phyloP scores from a whole-genome alignment of 2,113 vertebrate species.

The Clupea harengus region DNA sequence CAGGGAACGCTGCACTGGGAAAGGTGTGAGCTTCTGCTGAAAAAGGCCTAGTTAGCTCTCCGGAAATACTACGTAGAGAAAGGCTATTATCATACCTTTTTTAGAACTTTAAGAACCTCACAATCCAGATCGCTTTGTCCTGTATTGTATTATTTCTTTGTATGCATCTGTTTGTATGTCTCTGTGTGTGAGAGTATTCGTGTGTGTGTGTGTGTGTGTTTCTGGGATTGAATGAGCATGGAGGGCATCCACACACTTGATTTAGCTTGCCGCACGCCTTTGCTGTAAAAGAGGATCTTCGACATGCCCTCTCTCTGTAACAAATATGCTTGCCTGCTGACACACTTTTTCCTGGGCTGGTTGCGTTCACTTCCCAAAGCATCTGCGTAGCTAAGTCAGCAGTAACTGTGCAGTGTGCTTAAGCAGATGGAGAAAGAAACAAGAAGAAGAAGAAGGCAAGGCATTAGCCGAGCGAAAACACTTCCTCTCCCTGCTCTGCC shows the following conservation, averaged over 20 bases:
- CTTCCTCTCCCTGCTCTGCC: neutral
- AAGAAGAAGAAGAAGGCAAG: neutral
- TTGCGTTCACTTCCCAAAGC: constrained; percentile 52
- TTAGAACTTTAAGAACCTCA: constrained; percentile 6
- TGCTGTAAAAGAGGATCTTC: constrained; percentile 8
- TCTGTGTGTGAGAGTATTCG: neutral
- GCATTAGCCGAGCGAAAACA: constrained; percentile 5
- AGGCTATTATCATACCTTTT: neutral
- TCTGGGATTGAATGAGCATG: neutral
- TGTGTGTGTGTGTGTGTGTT: neutral
- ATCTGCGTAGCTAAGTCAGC: constrained; percentile 67
- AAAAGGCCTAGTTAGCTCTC: constrained; percentile 12
- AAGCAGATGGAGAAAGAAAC: constrained; percentile 60
- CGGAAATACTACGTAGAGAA: neutral
- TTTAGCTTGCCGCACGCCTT: neutral
- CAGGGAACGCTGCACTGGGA: constrained; percentile 50
- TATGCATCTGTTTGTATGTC: neutral
- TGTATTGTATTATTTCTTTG: neutral
- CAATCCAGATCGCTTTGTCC: neutral
- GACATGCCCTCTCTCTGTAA: constrained; percentile 36
- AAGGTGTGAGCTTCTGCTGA: constrained; percentile 44
- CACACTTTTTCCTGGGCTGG: constrained; percentile 53
- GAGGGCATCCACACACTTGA: neutral
- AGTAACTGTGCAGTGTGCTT: constrained; percentile 53
- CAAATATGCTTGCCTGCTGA: constrained; percentile 58